Evolutionary conservation across 1,140 invertebrate genomes (phyloP).

Genomic region (Trichomalopsis sarcophagae): DNA sequence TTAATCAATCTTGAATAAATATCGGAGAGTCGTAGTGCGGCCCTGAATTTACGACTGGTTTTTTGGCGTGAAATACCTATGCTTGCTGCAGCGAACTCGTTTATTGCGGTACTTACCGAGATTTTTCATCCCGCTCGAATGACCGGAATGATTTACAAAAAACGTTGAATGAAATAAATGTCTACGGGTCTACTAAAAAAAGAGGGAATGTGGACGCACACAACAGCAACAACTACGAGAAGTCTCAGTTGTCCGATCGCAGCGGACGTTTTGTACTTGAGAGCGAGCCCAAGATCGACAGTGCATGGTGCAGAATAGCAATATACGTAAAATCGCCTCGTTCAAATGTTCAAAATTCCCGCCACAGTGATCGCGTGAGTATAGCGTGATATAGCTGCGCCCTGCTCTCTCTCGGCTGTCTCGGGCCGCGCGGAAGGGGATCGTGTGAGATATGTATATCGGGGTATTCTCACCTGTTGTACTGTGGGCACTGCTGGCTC

Average conservation of each 20-base stretch:
- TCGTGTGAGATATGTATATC: not conserved
- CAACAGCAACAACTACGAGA: too few species aligned
- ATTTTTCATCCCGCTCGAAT: not conserved
- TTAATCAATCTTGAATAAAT: not conserved
- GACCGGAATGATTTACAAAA: not conserved
- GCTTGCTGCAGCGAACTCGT: not conserved
- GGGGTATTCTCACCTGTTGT: constrained; percentile 64
- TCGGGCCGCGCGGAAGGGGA: constrained; percentile 1
- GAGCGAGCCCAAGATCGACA: constrained; percentile 38
- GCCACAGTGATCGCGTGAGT: not conserved
- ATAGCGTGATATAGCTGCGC: constrained; percentile 8
- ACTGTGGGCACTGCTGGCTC: constrained; percentile 53
- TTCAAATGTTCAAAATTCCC: constrained; percentile 5
- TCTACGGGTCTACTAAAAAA: too few species aligned
- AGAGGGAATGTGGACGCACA: not conserved
- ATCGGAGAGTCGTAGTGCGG: not conserved
- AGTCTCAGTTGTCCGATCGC: too few species aligned
- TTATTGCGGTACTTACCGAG: not conserved
- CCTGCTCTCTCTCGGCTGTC: constrained; percentile 39
- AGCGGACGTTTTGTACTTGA: not conserved
- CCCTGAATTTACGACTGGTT: not conserved
- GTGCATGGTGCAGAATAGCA: constrained; percentile 70
- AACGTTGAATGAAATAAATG: too few species aligned
- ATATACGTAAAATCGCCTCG: constrained; percentile 44
- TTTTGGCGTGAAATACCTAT: constrained; percentile 4